Percentiles rank a stretch among this genome's conserved stretches.
Conservation (phyloP, 2,113 vertebrate genomes). For the Muntiacus reevesi region DNA sequence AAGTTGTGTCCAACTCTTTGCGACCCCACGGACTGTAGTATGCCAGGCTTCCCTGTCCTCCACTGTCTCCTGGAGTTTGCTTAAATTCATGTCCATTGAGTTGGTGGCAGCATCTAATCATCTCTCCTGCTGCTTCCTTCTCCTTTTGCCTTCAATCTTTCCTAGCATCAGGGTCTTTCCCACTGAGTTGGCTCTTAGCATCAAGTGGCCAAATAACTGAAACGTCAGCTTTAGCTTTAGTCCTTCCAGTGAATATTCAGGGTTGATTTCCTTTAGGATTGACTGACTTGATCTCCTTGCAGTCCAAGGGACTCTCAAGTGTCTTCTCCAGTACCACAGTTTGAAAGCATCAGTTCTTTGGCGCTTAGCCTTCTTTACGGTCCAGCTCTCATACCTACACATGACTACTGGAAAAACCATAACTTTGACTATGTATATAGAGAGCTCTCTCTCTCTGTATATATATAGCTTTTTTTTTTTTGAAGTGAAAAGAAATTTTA, state of each 20-base stretch:
- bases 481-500: constrained; percentile 68
- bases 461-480: background rate
- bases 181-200: background rate
- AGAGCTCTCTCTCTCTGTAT: too few species aligned
- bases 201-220: background rate
- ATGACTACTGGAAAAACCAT: background rate
- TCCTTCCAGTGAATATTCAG: background rate
- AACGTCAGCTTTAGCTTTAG: background rate
- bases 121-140: background rate
- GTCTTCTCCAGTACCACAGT: background rate
- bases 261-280: background rate
- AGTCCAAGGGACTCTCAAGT: background rate
- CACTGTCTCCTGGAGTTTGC: background rate
- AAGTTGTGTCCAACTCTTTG: background rate
- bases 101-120: background rate
- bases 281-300: background rate
- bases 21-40: background rate
- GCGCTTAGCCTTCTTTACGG: background rate
- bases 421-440: background rate
- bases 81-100: background rate
- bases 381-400: background rate
- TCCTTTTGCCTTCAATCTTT: background rate
- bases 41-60: background rate
- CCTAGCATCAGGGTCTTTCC: background rate
- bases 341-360: background rate